A percentile compares a stretch with the other conserved stretches of the same genome.
Evolutionary conservation across 2,113 vertebrate genomes (phyloP).

Genomic region (Syrmaticus mikado): DNA sequence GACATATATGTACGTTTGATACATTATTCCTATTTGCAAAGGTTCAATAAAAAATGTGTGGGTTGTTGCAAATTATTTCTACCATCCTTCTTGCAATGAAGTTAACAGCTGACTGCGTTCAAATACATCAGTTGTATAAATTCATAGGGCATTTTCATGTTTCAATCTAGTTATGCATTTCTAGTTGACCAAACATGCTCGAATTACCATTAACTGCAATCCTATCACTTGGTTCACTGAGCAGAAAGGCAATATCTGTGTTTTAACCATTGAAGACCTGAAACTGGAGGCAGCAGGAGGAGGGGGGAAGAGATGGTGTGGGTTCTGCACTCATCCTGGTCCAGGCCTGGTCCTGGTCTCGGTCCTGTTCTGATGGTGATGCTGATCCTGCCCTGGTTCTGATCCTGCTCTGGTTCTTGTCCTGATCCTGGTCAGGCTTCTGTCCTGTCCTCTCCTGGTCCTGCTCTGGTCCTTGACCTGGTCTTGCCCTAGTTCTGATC

Average conservation of each 20-base stretch:
- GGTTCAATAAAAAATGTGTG: constrained; percentile 72
- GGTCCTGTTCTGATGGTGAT: too few relatives aligned
- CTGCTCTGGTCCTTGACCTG: too few relatives aligned
- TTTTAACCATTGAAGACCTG: constrained; percentile 66
- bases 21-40: constrained; percentile 66
- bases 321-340: neutral
- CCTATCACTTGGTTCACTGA: constrained; percentile 81
- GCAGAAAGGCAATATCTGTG: constrained; percentile 74
- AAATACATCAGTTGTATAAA: constrained; percentile 81
- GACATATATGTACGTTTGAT: constrained; percentile 23
- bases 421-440: too few relatives aligned
- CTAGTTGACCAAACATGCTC: constrained; percentile 83
- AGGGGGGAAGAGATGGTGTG: neutral
- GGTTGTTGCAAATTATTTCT: constrained; percentile 77
- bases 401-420: too few relatives aligned
- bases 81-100: constrained; percentile 66
- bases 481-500: too few relatives aligned
- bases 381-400: too few relatives aligned
- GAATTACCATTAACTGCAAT: constrained; percentile 82
- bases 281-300: neutral
- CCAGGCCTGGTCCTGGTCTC: neutral
- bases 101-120: constrained; percentile 81
- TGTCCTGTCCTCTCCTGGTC: too few relatives aligned
- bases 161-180: constrained; percentile 83
- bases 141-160: constrained; percentile 80